Conservation (phyloP, 2,113 vertebrate species). For the Oriolus oriolus region DNA sequence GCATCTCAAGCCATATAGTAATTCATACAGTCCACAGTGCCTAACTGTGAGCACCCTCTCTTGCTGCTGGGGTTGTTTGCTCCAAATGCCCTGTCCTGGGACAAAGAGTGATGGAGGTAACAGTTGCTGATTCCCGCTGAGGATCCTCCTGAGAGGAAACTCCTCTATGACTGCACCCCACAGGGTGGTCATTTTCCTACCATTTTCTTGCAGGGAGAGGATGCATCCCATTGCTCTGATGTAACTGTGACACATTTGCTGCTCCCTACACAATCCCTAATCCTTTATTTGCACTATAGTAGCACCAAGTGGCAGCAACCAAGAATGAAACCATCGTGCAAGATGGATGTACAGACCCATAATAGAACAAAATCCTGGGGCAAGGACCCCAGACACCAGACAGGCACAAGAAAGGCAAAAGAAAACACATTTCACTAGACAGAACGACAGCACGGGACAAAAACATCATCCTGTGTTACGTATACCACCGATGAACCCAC, state of each 20-base stretch:
- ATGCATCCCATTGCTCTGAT: not conserved
- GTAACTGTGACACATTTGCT: not conserved
- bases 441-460: accelerated
- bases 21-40: not conserved
- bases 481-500: not conserved
- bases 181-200: not conserved
- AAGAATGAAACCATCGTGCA: not conserved
- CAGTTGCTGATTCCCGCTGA: not conserved
- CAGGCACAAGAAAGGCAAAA: not conserved
- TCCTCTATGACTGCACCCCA: not conserved
- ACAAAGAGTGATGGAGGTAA: not conserved
- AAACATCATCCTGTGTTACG: not conserved
- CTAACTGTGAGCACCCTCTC: not conserved
- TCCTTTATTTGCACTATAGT: not conserved
- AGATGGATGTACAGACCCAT: not conserved
- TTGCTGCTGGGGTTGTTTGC: not conserved
- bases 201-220: not conserved
- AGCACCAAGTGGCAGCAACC: not conserved
- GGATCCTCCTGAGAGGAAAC: not conserved
- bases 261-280: not conserved
- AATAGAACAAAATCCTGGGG: not conserved
- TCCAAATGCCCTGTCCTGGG: not conserved
- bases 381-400: not conserved
- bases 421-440: not conserved
- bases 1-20: not conserved